Evolutionary conservation across 2,888 invertebrate species (phyloP), one percentile per base, ranked within the genome.

Genomic region (Lycophotia porphyrea): DNA sequence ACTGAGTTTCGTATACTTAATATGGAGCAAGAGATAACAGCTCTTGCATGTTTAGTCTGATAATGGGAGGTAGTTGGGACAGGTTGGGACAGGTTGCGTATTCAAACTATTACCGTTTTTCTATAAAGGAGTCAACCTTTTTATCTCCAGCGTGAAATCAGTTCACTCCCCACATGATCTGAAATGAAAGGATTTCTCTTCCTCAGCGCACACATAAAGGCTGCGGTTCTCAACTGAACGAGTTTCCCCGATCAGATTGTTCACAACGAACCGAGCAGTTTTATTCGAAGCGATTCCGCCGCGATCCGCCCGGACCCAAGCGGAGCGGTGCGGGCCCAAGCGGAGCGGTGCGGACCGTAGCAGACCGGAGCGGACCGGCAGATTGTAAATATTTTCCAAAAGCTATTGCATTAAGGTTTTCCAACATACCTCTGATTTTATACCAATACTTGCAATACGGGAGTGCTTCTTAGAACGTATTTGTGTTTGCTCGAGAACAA

Each of bases 301-400:
- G 67, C 55, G 71, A 74, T 52, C 47, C 7, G 8, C 24, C 31
- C 13, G 66, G 39, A 21, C 31, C 8, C 34, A 36, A 3, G 13
- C 24, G 60, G 52, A 18, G 9, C 4, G 44, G 61, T 18, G 9
- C 49, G n/a, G 60, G 5, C 21, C 44, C 36, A 42, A 7, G 8
- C 27, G 65, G 52, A 67, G 58, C 49, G 3, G 5, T 15, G 27
- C 15, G 34, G 39, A 15, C 5, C 8, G 36, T 34, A 18, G 8
- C 42, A n/a, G 52, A 21, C n/a, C 58, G 52, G 42, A n/a, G 5
- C 49, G 27, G 42, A 24, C 31, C 39, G 68, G 49, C 27, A 8
- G 2, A 69, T 61, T 71, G 64, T 78, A 68, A 55, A 71, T 65
- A 72, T 72, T 72, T 72, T 31, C 15, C 42, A 21, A 65, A 47